These are phyloP conservation scores for Pristionchus arcanus DNA, from an alignment of 2,888 invertebrate genomes.

Conservation along the genomic window DNA sequence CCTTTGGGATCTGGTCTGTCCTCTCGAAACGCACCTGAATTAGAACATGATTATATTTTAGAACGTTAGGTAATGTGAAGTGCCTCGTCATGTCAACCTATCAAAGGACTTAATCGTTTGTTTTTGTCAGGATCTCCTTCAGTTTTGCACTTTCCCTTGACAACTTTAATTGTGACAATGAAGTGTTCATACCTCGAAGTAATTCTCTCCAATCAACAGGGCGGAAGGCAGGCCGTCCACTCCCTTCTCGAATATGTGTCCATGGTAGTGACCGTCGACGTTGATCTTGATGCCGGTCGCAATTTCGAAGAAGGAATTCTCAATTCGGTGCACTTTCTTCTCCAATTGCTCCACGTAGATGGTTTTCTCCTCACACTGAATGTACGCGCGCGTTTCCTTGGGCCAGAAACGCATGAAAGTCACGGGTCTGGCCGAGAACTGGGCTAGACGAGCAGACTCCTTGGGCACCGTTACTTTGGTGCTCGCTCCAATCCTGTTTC, in stretches of 20 bases:
- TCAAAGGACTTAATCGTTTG: too few species aligned
- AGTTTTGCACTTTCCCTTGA: too few species aligned
- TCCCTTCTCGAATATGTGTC: slow-evolving; percentile 58
- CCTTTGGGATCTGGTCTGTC: slow-evolving; percentile 51
- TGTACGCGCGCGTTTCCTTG: slow-evolving; percentile 62
- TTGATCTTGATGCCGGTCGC: slow-evolving; percentile 62
- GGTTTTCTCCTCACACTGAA: slow-evolving; percentile 70
- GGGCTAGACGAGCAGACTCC: slow-evolving; percentile 61
- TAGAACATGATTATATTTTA: too few species aligned
- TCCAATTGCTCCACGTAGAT: slow-evolving; percentile 64
- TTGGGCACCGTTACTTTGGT: slow-evolving; percentile 59
- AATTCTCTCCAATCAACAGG: slow-evolving; percentile 66
- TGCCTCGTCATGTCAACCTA: too few species aligned
- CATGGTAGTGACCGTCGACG: slow-evolving; percentile 63
- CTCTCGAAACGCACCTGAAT: slow-evolving; percentile 56
- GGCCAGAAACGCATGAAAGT: slow-evolving; percentile 67
- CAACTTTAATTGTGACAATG: too few species aligned
- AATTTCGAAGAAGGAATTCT: slow-evolving; percentile 57
- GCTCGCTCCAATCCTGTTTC: slow-evolving; percentile 60
- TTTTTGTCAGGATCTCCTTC: too few species aligned
- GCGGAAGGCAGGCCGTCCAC: neutral
- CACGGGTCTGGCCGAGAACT: slow-evolving; percentile 69
- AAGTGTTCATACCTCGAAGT: slow-evolving; percentile 64
- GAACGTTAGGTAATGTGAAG: too few species aligned
- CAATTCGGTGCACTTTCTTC: slow-evolving; percentile 57